Conservation (phyloP, 2,888 invertebrate genomes). For the Agrilus biguttatus region DNA sequence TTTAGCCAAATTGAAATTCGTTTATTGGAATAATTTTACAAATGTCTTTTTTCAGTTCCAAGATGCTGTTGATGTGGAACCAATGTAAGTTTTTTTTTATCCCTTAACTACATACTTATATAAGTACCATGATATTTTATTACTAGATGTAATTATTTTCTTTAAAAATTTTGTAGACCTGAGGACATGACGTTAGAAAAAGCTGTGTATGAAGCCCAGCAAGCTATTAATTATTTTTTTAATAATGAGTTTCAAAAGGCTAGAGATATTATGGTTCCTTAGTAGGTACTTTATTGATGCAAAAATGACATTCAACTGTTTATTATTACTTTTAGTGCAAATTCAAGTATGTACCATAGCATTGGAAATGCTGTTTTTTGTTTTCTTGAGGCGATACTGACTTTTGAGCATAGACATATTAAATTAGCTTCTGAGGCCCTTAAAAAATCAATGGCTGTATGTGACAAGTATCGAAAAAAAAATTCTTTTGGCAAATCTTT, state of each 20-base stretch:
- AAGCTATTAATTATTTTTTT: constrained; percentile 78
- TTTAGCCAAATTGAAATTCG: too few species aligned
- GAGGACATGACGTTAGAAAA: constrained; percentile 46
- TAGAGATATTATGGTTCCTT: constrained; percentile 60
- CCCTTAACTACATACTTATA: too few species aligned
- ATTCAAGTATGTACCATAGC: constrained; percentile 81
- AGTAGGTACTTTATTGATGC: constrained; percentile 36
- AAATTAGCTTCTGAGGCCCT: constrained; percentile 57
- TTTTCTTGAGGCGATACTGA: constrained; percentile 85
- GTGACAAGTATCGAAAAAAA: constrained; percentile 54
- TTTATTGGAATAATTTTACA: too few species aligned
- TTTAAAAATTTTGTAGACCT: constrained; percentile 16
- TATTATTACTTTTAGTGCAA: constrained; percentile 40
- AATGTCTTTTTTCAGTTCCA: constrained; percentile 32
- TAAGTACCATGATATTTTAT: too few species aligned
- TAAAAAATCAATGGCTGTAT: constrained; percentile 65
- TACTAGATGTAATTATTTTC: constrained; percentile 7
- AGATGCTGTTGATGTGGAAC: constrained; percentile 34
- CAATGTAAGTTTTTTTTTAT: constrained; percentile 26
- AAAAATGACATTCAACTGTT: background rate
- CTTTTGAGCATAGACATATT: constrained; percentile 74
- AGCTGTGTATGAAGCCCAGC: constrained; percentile 61
- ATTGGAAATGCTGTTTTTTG: constrained; percentile 77
- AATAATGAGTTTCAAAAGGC: constrained; percentile 83
- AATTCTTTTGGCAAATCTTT: constrained; percentile 62